Evolutionary conservation across 2,113 vertebrate species (phyloP).

Genomic region (Turnix velox): DNA sequence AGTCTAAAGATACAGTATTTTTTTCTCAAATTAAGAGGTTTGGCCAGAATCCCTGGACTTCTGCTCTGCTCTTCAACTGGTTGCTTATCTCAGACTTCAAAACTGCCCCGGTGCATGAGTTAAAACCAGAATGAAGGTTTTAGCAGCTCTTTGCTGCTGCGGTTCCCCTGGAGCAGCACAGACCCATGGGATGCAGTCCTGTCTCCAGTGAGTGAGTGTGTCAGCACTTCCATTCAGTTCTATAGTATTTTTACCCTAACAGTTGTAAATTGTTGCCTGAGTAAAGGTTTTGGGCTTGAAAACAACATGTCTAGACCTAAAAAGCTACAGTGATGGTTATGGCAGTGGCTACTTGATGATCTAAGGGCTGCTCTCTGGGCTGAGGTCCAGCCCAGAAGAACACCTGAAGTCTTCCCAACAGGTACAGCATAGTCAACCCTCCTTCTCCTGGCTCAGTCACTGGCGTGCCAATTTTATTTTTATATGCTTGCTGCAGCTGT

Average conservation of each 20-base stretch:
- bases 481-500: slow-evolving; percentile 6
- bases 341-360: background rate
- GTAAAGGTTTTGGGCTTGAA: background rate
- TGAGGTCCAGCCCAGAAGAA: background rate
- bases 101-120: background rate
- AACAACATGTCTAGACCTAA: background rate
- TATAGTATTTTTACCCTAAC: background rate
- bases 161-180: background rate
- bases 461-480: slow-evolving; percentile 38
- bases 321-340: background rate
- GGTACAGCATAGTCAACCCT: background rate
- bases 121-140: background rate
- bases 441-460: background rate
- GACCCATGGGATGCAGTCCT: background rate
- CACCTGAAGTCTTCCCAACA: slow-evolving; percentile 8
- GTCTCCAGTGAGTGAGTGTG: background rate
- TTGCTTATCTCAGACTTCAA: background rate
- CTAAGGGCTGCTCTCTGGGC: background rate
- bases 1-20: background rate
- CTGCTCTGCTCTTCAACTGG: background rate
- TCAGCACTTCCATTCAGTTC: background rate
- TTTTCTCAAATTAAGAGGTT: background rate
- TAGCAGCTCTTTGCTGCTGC: background rate
- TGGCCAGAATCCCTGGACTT: background rate
- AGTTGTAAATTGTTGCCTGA: background rate